phyloP scores from a whole-genome alignment of 2,888 invertebrate genomes.

The Prosapia bicincta region DNA sequence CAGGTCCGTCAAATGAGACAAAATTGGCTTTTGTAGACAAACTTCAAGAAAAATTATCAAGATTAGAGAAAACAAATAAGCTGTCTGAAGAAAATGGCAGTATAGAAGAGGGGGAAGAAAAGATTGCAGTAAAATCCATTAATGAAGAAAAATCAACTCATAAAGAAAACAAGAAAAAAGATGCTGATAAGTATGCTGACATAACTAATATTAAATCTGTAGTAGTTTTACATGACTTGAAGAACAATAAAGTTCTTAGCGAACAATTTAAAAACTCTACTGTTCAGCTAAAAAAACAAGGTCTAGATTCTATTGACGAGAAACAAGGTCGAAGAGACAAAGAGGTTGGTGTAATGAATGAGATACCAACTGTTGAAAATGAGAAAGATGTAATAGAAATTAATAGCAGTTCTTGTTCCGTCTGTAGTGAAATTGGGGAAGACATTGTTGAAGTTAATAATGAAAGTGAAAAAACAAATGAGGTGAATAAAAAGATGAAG shows the following conservation, averaged over 20 bases:
- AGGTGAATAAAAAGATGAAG: constrained; percentile 4
- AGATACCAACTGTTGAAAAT: background rate
- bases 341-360: background rate
- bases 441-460: background rate
- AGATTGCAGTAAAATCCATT: background rate
- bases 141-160: background rate
- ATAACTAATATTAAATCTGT: background rate
- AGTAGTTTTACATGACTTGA: constrained; percentile 6
- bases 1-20: background rate
- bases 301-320: background rate
- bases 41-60: constrained; percentile 24
- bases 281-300: background rate
- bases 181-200: background rate
- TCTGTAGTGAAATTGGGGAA: background rate
- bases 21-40: constrained; percentile 27
- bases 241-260: background rate
- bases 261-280: background rate
- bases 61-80: constrained; percentile 2
- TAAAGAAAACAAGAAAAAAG: background rate
- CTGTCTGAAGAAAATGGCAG: constrained; percentile 7
- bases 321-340: background rate
- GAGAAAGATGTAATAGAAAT: background rate
- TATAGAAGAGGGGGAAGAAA: constrained; percentile 11
- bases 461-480: background rate
- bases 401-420: background rate